Base-by-base conservation (phyloP, 2,797 vertebrate species). In the Rousettus madagascariensis region DNA sequence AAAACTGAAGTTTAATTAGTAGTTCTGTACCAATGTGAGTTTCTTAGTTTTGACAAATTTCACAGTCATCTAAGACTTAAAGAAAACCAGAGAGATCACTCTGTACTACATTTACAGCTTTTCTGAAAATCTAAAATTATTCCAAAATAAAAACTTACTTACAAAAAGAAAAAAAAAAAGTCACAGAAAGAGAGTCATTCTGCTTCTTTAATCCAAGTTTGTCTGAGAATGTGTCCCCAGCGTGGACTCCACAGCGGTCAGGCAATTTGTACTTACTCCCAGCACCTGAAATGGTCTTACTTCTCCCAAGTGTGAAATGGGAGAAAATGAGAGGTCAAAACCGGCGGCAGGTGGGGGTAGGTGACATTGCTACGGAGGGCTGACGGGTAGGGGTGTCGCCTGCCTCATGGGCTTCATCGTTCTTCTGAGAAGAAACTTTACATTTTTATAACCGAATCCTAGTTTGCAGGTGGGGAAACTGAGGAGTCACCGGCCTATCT, bases 41-140 rank as follows among this genome's bases (percentile, higher is more conserved):
- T 84, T 92, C 53, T 91, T 13, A 12, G 13, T 93, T 82, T 63
- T 71, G 75, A 87, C 41, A 80, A 51, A 59, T 51, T 61, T 49
- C 57, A 86, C 5, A 6, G 30, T 6, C 24, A 82, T 19, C 0
- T 3, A 51, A 49, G 5, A 49, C 10, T 0, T 11, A n/a, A 16
- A 83, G 20, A 26, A 82, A 68, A 28, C 61, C 36, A 36, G 49
- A 4, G 46, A 36, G 57, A n/a, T 59, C 3, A 6, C 17, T 63
- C 22, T 33, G 46, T 26, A 11, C 28, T 57, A 1, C 30, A 55
- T 59, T 80, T 92, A 43, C 43, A 61, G n/a, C 22, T 89, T 65
- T 89, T 53, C 46, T 33, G 17, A 33, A 51, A 69, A 66, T 30
- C 33, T 33, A 33, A 51, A 55, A n/a, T 49, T 12, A 61, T 41